phyloP scores from a whole-genome alignment of 2,888 invertebrate genomes.

The Macrosiphum euphorbiae region DNA sequence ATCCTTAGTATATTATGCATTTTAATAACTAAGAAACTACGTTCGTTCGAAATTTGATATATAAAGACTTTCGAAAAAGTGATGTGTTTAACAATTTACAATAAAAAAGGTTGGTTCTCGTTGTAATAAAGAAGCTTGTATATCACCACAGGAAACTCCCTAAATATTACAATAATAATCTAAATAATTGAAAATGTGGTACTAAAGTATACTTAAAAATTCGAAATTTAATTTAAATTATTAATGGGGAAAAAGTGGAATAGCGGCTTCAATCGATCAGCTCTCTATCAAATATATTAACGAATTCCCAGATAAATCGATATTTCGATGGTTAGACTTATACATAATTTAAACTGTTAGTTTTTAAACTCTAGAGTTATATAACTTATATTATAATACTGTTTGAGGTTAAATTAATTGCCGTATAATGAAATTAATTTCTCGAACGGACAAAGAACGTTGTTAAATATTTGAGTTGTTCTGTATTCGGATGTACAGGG shows the following conservation, averaged over 20 bases:
- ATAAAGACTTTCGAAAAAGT: neutral
- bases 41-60: neutral
- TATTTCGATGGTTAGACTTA: neutral
- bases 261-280: neutral
- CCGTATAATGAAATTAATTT: neutral
- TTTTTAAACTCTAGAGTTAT: neutral
- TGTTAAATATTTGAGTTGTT: neutral
- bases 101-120: neutral
- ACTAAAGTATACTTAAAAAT: neutral
- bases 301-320: neutral
- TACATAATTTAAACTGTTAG: neutral
- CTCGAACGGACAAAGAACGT: neutral
- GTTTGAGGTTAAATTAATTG: neutral
- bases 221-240: neutral
- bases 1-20: neutral
- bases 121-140: neutral
- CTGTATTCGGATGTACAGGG: neutral
- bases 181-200: neutral
- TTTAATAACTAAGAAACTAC: neutral
- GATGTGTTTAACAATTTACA: neutral
- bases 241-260: neutral
- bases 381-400: neutral
- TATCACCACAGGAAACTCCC: neutral
- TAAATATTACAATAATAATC: neutral
- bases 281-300: neutral